Base-by-base conservation (phyloP, 2,797 vertebrate genomes). In the Perodicticus potto region DNA sequence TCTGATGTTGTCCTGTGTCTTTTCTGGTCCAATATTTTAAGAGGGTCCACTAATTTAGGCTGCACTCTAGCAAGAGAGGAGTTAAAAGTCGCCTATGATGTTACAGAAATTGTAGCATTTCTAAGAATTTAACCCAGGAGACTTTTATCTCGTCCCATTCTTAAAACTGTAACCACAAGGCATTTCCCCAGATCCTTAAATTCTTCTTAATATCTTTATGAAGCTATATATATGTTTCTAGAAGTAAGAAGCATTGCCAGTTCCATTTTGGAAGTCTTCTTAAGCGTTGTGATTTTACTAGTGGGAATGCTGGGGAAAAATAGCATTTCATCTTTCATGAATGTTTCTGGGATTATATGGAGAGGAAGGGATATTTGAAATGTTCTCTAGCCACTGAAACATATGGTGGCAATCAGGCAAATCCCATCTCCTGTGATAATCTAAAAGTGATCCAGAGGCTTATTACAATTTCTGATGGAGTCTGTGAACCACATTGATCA, bases 301-400 rank as follows among this genome's bases (percentile, higher is more conserved):
- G 43, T 91, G 57, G 32, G 49, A 89, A 86, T 77, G 10, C 40
- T 87, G 22, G 19, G 37, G 27, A 14, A 72, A 86, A 89, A 93
- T 73, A 89, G 43, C 5, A 92, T 78, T 95, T 96, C 17, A 70
- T 85, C 22, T 85, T 93, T 89, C 25, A 29, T 57, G n/a, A 92
- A 63, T 27, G 85, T 92, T 95, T 69, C 67, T 96, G 90, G 16
- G n/a, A 84, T 85, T 85, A 84, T 74, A 9, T 78, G 49, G 32
- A 87, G 11, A 83, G 40, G 43, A 91, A 93, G 94, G 10, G 88
- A 70, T 70, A 82, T 93, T 96, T 96, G 86, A 96, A 95, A 96
- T 94, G 34, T 93, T 85, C 27, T 96, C 3, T 78, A 77, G 67
- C 7, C 32, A 80, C 32, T 87, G 45, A 81, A 77, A 87, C 43